Evolutionary conservation across 2,113 vertebrate species (phyloP), one percentile per base, ranked within the genome.

Genomic region (Megalops atlanticus): DNA sequence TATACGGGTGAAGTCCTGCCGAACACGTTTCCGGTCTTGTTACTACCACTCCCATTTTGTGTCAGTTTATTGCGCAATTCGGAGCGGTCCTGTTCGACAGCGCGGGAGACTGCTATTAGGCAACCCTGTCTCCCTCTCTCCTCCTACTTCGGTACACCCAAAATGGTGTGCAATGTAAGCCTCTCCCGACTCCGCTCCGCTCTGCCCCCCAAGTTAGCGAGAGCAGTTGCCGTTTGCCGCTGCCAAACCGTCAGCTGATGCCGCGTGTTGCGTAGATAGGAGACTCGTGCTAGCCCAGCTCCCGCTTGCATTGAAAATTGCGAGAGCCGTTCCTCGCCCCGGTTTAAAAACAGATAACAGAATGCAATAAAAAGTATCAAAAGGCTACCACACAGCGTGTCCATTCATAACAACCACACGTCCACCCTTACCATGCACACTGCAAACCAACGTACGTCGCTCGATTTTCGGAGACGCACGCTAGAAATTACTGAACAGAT

Each of bases 221-320:
- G 27, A 79, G 64, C 84, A 85, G 88, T 90, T 89, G 91, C 85
- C 88, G 93, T 89, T 90, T 87, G 86, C 76, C 88, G 86, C 88
- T 92, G 95, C 94, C 95, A 95, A 87, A 81, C 85, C 90, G 95
- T 95, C 96, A 96, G 95, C 95, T 96, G 95, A 95, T 95, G 91
- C 84, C 69, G 91, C 89, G 91, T 92, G 92, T 93, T 91, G 90
- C 89, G 90, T 90, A 88, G 89, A 90, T 93, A 91, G 92, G 93
- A 92, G 92, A 91, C 90, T 90, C n/a, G 58, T n/a, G 58, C n/a
- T n/a, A n/a, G n/a, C n/a, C n/a, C n/a, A 79, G 76, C 81, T 85
- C 89, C 85, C 85, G 85, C 86, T 41, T 35, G 27, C 73, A 69
- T 39, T n/a, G 85, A 45, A 41, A n/a, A 33, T 68, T 71, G 39